Evolutionary conservation across 2,113 vertebrate genomes (phyloP).

Genomic region (Alaudala cheleensis): DNA sequence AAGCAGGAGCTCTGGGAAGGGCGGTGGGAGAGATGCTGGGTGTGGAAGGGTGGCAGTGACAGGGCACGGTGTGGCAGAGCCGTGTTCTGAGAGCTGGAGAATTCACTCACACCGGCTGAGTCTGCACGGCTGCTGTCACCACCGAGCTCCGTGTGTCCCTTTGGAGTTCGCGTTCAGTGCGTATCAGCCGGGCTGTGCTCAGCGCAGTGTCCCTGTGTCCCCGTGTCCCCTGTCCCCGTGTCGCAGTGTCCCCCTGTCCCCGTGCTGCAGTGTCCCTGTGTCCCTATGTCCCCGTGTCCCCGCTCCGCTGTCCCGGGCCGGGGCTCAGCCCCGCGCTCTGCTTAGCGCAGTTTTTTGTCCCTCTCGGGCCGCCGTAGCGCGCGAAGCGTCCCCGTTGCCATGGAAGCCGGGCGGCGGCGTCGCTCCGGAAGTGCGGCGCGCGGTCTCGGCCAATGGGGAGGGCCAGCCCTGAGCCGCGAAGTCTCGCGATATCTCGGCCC

Average conservation of each 20-base stretch:
- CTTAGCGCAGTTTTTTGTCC: neutral
- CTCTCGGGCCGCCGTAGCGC: rapidly evolving
- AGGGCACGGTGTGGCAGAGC: rapidly evolving
- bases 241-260: too few relatives aligned
- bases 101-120: rapidly evolving
- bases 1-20: rapidly evolving
- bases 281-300: neutral
- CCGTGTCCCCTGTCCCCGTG: too few relatives aligned
- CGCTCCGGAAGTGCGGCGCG: neutral
- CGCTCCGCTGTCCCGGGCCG: rapidly evolving
- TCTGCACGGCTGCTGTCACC: rapidly evolving
- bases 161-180: too few relatives aligned
- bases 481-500: constrained; percentile 74
- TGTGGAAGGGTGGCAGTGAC: rapidly evolving
- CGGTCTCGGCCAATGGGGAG: neutral
- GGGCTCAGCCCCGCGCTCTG: rapidly evolving
- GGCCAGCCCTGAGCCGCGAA: rapidly evolving
- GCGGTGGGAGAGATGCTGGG: rapidly evolving
- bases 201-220: too few relatives aligned
- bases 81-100: rapidly evolving
- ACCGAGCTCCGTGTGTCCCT: too few relatives aligned
- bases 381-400: neutral
- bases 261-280: too few relatives aligned
- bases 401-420: neutral
- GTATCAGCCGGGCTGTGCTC: too few relatives aligned